These are phyloP conservation scores for Jordanella pulchra DNA, from an alignment of 2,797 vertebrate genomes.

Conservation along the genomic window DNA sequence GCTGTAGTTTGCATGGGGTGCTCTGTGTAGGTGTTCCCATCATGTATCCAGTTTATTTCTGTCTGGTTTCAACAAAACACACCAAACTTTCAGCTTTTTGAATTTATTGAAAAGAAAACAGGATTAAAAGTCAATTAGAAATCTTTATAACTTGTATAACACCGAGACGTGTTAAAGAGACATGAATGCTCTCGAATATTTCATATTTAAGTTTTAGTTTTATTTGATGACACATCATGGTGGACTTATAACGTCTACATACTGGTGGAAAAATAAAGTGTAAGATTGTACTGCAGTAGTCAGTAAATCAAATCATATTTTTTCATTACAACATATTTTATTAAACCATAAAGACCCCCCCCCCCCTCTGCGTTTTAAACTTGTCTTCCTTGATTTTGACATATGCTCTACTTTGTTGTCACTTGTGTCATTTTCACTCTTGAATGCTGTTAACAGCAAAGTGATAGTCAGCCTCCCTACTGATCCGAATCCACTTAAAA, in stretches of 20 bases:
- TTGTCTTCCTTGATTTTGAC: background rate
- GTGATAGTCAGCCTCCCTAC: background rate
- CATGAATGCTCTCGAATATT: background rate
- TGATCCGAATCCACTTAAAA: slow-evolving; percentile 12
- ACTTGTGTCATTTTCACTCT: background rate
- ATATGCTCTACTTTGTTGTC: background rate
- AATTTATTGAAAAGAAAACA: background rate
- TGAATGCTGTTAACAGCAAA: background rate
- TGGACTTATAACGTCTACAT: background rate
- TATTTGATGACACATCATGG: background rate
- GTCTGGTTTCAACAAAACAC: background rate
- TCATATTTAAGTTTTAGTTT: background rate
- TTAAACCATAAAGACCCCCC: background rate
- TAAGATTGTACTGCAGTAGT: background rate
- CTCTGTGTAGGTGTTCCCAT: slow-evolving; percentile 4
- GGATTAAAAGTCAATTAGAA: background rate
- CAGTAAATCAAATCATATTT: background rate
- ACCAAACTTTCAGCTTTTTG: background rate
- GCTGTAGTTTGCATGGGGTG: background rate
- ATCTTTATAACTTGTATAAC: background rate
- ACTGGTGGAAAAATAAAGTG: background rate
- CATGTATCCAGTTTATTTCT: slow-evolving; percentile 23
- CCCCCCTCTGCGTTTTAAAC: background rate
- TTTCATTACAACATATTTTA: slow-evolving; percentile 1
- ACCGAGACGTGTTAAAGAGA: background rate